Percentiles rank a stretch among this genome's conserved stretches.
Evolutionary conservation across 1,140 invertebrate species (phyloP).

Genomic region (Diabrotica undecimpunctata): DNA sequence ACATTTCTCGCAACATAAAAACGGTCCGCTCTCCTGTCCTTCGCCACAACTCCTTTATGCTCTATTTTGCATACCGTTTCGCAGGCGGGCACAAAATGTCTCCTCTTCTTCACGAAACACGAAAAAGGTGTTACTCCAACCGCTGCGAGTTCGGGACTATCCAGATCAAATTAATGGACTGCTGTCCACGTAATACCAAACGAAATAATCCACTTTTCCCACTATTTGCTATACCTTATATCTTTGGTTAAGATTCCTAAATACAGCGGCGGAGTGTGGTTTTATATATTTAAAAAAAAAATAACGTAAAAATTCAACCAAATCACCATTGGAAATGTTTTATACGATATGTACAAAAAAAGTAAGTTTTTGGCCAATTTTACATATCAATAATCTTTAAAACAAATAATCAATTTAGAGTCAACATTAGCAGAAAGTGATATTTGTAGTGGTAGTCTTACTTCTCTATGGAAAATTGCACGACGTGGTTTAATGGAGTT

Average conservation of each 20-base stretch:
- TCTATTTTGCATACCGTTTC: constrained; percentile 39
- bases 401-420: no score
- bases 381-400: no score
- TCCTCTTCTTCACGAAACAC: constrained; percentile 32
- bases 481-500: no score
- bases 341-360: no score
- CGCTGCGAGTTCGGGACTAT: constrained; percentile 8
- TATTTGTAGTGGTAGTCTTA: no score
- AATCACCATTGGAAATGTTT: no score
- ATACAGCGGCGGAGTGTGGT: background rate
- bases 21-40: constrained; percentile 25
- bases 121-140: constrained; percentile 44
- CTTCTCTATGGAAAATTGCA: no score
- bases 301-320: no score
- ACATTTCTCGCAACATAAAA: constrained; percentile 29
- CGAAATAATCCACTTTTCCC: constrained; percentile 44
- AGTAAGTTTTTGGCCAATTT: no score
- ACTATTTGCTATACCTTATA: constrained; percentile 37
- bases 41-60: constrained; percentile 23
- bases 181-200: constrained; percentile 41
- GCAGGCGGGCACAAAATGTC: constrained; percentile 34
- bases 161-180: constrained; percentile 42
- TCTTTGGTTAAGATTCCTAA: constrained; percentile 10
- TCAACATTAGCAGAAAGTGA: no score
- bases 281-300: background rate